Evolutionary conservation across 1,140 invertebrate genomes (phyloP).

Genomic region (Octopus bimaculoides): DNA sequence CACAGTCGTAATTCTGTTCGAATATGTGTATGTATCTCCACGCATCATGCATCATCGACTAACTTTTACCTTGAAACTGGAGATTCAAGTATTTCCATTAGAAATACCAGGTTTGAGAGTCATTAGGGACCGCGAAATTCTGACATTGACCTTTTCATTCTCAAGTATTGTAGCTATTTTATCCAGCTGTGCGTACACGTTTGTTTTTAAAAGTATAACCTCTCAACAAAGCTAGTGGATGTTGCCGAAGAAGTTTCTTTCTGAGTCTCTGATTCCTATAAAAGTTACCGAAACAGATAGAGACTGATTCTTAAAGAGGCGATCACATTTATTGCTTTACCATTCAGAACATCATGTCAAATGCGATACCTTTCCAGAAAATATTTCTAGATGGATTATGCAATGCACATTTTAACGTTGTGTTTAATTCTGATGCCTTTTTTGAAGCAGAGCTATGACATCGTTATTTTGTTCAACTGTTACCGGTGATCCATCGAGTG

Average conservation of each 20-base stretch:
- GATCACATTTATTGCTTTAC: neutral
- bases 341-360: neutral
- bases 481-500: neutral
- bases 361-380: neutral
- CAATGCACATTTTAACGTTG: neutral
- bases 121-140: neutral
- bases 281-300: constrained; percentile 4
- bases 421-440: neutral
- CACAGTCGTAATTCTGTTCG: constrained; percentile 6
- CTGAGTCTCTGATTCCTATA: neutral
- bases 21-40: neutral
- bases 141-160: neutral
- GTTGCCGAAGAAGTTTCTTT: neutral
- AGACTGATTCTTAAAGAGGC: neutral
- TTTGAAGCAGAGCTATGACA: neutral
- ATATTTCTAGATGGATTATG: neutral
- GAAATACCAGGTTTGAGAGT: neutral
- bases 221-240: neutral
- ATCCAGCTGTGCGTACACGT: neutral
- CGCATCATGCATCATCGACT: neutral
- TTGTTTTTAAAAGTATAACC: neutral
- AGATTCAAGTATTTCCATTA: constrained; percentile 1
- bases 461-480: constrained; percentile 4
- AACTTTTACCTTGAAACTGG: neutral
- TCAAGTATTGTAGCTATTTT: constrained; percentile 5